Conservation (phyloP, 2,797 vertebrate genomes). For the Eidolon dupreanum region DNA sequence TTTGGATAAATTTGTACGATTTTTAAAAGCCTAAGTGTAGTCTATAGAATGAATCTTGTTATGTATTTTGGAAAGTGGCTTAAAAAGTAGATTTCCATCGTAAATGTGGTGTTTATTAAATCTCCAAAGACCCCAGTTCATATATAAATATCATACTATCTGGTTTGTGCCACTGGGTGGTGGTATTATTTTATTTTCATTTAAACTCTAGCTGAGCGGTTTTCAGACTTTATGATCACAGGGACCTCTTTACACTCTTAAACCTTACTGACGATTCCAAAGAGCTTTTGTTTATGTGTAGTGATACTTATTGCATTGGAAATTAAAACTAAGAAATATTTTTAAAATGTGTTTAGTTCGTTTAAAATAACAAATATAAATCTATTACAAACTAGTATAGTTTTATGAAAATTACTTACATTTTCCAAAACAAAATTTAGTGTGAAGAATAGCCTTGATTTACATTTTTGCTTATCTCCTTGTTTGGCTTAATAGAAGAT, state of each 20-base stretch:
- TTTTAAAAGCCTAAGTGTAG: not conserved
- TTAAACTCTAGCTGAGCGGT: not conserved
- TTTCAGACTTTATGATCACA: not conserved
- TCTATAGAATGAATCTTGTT: not conserved
- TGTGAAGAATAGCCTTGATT: not conserved
- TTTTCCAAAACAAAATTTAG: constrained; percentile 32
- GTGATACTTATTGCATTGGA: not conserved
- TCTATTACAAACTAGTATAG: not conserved
- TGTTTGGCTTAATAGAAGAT: not conserved
- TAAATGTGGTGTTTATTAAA: not conserved
- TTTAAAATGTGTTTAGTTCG: not conserved
- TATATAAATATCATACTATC: not conserved
- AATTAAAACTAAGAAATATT: constrained; percentile 4
- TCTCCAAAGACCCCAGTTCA: not conserved
- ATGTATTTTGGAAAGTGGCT: not conserved
- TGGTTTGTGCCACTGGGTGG: constrained; percentile 55
- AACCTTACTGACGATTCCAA: not conserved
- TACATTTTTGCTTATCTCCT: not conserved
- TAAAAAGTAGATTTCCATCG: constrained; percentile 10
- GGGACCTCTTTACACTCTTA: not conserved
- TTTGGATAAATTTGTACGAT: not conserved
- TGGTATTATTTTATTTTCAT: not conserved
- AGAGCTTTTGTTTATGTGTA: not conserved
- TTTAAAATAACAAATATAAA: constrained; percentile 10
- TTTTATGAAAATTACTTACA: constrained; percentile 14